Evolutionary conservation across 2,888 invertebrate genomes (phyloP).

Genomic region (Lepidonotus clava): DNA sequence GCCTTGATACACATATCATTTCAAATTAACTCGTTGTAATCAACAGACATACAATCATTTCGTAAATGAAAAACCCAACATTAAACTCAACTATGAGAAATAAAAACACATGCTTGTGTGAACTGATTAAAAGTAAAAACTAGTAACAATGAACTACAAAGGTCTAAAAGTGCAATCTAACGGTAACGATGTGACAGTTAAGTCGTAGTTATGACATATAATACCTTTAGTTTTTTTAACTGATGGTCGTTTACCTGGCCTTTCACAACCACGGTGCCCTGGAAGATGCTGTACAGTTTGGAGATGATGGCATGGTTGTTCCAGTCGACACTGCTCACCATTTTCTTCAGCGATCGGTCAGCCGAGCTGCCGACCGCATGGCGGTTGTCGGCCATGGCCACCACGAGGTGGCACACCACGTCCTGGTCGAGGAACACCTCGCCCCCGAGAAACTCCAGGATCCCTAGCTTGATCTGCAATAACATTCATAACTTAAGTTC

Average conservation of each 20-base stretch:
- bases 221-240: slow-evolving; percentile 53
- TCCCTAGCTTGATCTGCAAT: slow-evolving; percentile 86
- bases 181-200: neutral
- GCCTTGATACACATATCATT: too few relatives aligned
- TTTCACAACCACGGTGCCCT: slow-evolving; percentile 85
- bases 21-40: too few relatives aligned
- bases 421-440: slow-evolving; percentile 89
- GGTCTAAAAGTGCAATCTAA: neutral
- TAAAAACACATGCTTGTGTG: too few relatives aligned
- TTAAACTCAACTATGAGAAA: too few relatives aligned
- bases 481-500: too few relatives aligned
- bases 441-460: slow-evolving; percentile 90
- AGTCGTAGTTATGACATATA: neutral
- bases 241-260: slow-evolving; percentile 67
- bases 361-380: slow-evolving; percentile 90
- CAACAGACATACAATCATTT: too few relatives aligned
- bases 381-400: slow-evolving; percentile 93
- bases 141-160: neutral
- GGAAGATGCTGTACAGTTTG: slow-evolving; percentile 89
- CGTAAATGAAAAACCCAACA: too few relatives aligned
- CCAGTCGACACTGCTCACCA: slow-evolving; percentile 84
- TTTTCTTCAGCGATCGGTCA: slow-evolving; percentile 90
- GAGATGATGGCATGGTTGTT: slow-evolving; percentile 86
- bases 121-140: too few relatives aligned
- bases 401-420: slow-evolving; percentile 88